phyloP scores from a whole-genome alignment of 2,113 vertebrate species.

The Cranoglanis bouderius region DNA sequence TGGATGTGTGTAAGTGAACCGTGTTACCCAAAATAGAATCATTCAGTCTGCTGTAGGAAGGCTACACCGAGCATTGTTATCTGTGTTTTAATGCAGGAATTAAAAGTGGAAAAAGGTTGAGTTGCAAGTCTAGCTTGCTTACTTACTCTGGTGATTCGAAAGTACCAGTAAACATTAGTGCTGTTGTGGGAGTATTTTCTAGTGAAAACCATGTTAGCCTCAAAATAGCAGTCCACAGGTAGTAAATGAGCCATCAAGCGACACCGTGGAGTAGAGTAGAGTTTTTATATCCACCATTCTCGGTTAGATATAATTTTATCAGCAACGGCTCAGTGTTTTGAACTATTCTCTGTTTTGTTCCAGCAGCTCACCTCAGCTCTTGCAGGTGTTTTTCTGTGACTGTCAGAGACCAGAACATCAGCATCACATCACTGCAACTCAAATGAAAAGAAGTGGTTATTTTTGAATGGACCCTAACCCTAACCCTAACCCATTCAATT shows the following conservation, averaged over 20 bases:
- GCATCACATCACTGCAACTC: neutral
- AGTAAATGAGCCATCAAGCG: neutral
- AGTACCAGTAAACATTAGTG: neutral
- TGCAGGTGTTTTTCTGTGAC: neutral
- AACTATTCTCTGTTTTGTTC: slow-evolving; percentile 7
- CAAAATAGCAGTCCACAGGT: neutral
- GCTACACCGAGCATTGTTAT: slow-evolving; percentile 20
- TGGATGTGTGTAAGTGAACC: slow-evolving; percentile 35
- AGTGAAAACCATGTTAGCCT: neutral
- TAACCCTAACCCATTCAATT: slow-evolving; percentile 17
- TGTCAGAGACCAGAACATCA: slow-evolving; percentile 12
- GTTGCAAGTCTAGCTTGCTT: neutral
- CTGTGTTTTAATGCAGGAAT: slow-evolving; percentile 21
- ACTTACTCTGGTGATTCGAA: neutral
- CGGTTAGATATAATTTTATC: neutral
- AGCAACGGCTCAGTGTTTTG: neutral
- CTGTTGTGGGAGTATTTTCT: neutral
- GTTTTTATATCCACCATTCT: slow-evolving; percentile 11
- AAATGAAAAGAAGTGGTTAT: slow-evolving; percentile 13
- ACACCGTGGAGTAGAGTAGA: neutral
- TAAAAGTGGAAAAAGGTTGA: slow-evolving; percentile 6
- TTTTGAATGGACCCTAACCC: slow-evolving; percentile 43
- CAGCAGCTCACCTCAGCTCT: neutral
- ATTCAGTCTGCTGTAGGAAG: slow-evolving; percentile 21
- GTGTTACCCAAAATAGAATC: slow-evolving; percentile 32